Conservation (phyloP, 2,113 vertebrate species). For the Sorex araneus region DNA sequence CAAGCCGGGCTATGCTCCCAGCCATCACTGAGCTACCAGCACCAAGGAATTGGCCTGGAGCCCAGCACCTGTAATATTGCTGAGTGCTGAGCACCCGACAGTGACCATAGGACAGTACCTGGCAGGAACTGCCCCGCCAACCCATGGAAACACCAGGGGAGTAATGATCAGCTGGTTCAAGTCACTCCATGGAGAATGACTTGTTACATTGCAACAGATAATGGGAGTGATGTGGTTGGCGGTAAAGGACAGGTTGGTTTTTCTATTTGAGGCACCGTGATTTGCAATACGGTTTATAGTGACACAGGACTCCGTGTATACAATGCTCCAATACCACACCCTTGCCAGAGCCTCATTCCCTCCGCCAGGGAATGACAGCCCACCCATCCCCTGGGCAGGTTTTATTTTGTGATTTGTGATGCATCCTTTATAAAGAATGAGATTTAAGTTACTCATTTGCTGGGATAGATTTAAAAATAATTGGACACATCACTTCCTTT, state of each 20-base stretch:
- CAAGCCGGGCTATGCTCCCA: background rate
- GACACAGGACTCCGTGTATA: too few species aligned
- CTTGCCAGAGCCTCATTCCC: too few species aligned
- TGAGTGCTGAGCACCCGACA: background rate
- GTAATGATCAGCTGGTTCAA: background rate
- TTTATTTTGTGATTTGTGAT: background rate
- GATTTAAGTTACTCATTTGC: background rate
- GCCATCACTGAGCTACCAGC: background rate
- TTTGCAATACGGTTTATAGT: too few species aligned
- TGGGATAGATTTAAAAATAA: background rate
- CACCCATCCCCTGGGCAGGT: background rate
- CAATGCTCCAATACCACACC: too few species aligned
- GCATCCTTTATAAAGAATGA: background rate
- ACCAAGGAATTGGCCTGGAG: accelerated
- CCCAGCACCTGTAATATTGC: background rate
- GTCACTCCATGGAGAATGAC: background rate
- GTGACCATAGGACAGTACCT: background rate
- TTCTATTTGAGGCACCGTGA: too few species aligned
- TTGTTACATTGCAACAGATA: background rate
- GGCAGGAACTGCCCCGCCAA: background rate
- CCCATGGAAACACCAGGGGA: background rate
- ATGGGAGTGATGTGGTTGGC: background rate
- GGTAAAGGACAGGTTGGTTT: background rate
- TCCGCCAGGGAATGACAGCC: too few species aligned
- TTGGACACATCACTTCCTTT: background rate